phyloP scores from a whole-genome alignment of 2,113 vertebrate species.

The Neofelis nebulosa region DNA sequence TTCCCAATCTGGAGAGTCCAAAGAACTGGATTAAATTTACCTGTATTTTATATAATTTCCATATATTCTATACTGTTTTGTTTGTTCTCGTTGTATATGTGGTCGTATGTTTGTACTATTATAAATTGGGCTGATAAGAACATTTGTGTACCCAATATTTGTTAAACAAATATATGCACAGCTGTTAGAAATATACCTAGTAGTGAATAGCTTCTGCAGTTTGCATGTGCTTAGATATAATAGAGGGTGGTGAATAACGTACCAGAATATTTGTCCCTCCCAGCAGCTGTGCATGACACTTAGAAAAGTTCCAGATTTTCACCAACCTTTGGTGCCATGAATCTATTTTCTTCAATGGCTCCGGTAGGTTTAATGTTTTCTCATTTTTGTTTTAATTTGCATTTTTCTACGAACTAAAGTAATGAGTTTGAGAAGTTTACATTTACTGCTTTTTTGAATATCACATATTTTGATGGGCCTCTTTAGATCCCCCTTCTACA shows the following conservation, averaged over 20 bases:
- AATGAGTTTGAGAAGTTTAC: not conserved
- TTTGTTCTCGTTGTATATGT: not conserved
- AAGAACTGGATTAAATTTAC: not conserved
- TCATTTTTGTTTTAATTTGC: not conserved
- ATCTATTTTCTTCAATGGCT: not conserved
- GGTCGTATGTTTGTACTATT: not conserved
- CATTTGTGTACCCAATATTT: not conserved
- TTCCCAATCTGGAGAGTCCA: not conserved
- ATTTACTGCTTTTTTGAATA: not conserved
- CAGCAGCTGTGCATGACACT: not conserved
- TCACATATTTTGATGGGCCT: not conserved
- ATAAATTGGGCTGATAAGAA: not conserved
- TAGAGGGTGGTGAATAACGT: not conserved
- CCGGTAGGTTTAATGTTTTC: not conserved
- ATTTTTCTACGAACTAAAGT: not conserved
- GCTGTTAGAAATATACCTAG: not conserved
- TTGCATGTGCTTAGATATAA: not conserved
- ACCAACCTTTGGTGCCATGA: not conserved
- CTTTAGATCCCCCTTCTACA: not conserved
- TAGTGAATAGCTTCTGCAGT: not conserved
- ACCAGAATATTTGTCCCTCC: not conserved
- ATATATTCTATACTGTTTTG: not conserved
- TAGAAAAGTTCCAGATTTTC: not conserved
- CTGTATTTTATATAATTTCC: not conserved
- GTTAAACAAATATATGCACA: not conserved